Percentiles rank a stretch among this genome's conserved stretches.
These are phyloP conservation scores for Erythrocebus patas DNA, from an alignment of 2,113 vertebrate species.

Conservation along the genomic window DNA sequence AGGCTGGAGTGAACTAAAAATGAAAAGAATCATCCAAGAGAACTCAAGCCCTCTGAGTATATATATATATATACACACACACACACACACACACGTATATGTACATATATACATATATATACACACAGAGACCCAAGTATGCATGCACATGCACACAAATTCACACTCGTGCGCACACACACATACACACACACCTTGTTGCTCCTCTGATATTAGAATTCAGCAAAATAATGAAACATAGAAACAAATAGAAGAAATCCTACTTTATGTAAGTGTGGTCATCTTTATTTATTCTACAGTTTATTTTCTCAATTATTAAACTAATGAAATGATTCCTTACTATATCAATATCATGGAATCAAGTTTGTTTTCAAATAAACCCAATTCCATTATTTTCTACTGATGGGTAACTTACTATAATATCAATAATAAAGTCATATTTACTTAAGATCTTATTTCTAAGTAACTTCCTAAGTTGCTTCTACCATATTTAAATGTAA, in stretches of 20 bases:
- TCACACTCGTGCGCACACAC: too few species aligned
- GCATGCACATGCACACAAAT: too few species aligned
- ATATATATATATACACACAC: background rate
- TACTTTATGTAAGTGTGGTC: background rate
- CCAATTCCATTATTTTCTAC: background rate
- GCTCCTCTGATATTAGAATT: background rate
- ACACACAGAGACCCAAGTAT: too few species aligned
- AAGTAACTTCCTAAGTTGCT: background rate
- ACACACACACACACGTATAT: background rate
- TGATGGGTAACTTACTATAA: background rate
- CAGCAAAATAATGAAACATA: background rate
- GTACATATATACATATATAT: too few species aligned
- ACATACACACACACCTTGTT: background rate
- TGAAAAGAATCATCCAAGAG: background rate
- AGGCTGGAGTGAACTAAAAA: background rate
- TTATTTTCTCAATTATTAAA: background rate
- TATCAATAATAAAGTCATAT: background rate
- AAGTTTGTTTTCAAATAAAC: background rate
- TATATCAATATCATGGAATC: background rate
- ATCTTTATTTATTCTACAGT: background rate
- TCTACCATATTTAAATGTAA: background rate
- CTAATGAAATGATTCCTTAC: background rate
- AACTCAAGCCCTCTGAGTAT: background rate
- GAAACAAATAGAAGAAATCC: background rate
- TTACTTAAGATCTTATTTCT: background rate